A percentile compares a stretch with the other conserved stretches of the same genome.
Evolutionary conservation across 2,888 invertebrate genomes (phyloP).

Genomic region (Latheticus oryzae): DNA sequence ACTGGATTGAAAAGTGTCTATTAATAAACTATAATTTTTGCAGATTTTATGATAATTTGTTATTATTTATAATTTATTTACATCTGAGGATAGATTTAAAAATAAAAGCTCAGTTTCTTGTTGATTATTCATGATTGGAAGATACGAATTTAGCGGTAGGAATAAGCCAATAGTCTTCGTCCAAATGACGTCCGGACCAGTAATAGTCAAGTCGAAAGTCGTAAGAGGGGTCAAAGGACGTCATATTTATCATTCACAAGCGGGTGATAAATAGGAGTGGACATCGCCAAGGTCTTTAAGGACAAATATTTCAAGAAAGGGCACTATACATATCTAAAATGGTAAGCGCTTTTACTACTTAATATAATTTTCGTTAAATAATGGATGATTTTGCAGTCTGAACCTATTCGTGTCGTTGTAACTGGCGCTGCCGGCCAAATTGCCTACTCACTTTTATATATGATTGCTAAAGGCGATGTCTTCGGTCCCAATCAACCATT

Average conservation of each 20-base stretch:
- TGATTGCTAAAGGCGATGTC: constrained; percentile 95
- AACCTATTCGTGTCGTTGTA: constrained; percentile 92
- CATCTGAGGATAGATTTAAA: no score
- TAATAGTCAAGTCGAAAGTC: constrained; percentile 11
- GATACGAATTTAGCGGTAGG: constrained; percentile 8
- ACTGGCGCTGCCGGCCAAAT: constrained; percentile 99
- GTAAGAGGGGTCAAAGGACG: constrained; percentile 48
- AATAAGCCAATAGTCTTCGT: constrained; percentile 25
- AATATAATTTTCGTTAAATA: no score
- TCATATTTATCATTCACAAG: constrained; percentile 45
- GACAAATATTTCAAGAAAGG: constrained; percentile 15
- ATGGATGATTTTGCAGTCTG: constrained; percentile 78
- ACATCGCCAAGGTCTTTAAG: constrained; percentile 23
- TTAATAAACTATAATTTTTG: no score
- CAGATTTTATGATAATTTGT: no score
- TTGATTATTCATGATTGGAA: no score
- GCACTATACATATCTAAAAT: constrained; percentile 1
- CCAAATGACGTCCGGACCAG: no score
- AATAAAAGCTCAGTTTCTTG: no score
- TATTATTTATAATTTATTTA: no score
- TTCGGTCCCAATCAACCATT: constrained; percentile 92
- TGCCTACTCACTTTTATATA: constrained; percentile 94
- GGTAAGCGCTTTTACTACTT: constrained; percentile 7
- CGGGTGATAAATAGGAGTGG: constrained; percentile 33
- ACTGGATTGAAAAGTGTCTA: no score